A percentile compares a stretch with the other conserved stretches of the same genome.
phyloP scores from a whole-genome alignment of 2,888 invertebrate species.

The Zeuzera pyrina region DNA sequence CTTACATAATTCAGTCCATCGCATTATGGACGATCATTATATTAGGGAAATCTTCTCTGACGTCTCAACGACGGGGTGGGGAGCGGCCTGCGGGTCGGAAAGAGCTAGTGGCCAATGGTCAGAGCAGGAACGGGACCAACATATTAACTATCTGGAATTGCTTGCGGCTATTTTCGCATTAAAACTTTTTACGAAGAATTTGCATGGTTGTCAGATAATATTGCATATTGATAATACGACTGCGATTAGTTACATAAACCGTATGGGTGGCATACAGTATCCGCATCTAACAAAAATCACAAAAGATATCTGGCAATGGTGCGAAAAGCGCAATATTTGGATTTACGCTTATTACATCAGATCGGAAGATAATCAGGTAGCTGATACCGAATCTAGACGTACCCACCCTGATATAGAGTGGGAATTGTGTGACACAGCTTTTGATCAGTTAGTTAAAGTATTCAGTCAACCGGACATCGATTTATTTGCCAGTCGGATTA shows the following conservation, averaged over 20 bases:
- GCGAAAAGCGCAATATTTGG: too few species aligned
- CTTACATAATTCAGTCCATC: background rate
- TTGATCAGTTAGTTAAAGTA: too few species aligned
- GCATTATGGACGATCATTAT: conserved; percentile 5
- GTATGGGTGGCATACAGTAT: too few species aligned
- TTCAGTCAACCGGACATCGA: too few species aligned
- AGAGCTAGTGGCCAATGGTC: conserved; percentile 10
- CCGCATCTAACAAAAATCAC: too few species aligned
- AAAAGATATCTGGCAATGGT: too few species aligned
- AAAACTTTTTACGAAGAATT: conserved; percentile 6
- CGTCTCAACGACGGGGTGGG: conserved; percentile 13
- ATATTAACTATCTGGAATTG: conserved; percentile 12
- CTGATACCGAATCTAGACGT: conserved; percentile 10
- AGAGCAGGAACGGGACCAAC: conserved; percentile 2
- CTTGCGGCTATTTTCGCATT: conserved; percentile 9
- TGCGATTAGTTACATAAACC: too few species aligned
- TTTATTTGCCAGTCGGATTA: too few species aligned
- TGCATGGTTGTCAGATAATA: conserved; percentile 8
- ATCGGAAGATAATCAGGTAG: conserved; percentile 9
- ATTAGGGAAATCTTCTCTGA: conserved; percentile 8
- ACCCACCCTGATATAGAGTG: conserved; percentile 11
- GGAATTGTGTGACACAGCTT: conserved; percentile 8
- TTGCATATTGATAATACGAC: conserved; percentile 11
- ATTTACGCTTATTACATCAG: conserved; percentile 12
- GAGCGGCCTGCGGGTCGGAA: conserved; percentile 6